A percentile compares a stretch with the other conserved stretches of the same genome.
Conservation (phyloP, 2,888 invertebrate species). For the Auanema freiburgensis region DNA sequence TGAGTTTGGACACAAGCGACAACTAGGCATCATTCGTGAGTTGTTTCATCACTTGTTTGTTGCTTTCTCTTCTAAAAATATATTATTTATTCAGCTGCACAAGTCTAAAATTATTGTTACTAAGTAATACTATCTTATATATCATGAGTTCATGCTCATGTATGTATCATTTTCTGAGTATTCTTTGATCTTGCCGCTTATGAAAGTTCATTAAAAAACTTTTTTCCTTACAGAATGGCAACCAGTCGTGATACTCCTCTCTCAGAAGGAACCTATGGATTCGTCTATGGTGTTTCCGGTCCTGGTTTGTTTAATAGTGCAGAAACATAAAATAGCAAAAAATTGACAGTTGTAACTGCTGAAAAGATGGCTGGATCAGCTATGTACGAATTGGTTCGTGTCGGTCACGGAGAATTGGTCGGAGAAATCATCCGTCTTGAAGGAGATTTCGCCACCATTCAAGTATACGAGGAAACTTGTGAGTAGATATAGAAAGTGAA, state of each 20-base stretch:
- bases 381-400: slow-evolving; percentile 99
- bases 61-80: too few relatives aligned
- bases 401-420: slow-evolving; percentile 94
- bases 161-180: neutral
- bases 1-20: slow-evolving; percentile 4
- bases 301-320: slow-evolving; percentile 74
- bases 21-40: too few relatives aligned
- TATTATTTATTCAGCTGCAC: too few relatives aligned
- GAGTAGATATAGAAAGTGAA: slow-evolving; percentile 35
- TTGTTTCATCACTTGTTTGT: too few relatives aligned
- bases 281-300: slow-evolving; percentile 95
- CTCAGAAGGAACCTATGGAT: slow-evolving; percentile 75
- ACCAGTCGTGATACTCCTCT: slow-evolving; percentile 18
- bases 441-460: slow-evolving; percentile 99
- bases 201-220: too few relatives aligned
- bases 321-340: slow-evolving; percentile 6
- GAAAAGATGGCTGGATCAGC: slow-evolving; percentile 94
- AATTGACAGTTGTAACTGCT: slow-evolving; percentile 86
- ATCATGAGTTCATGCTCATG: slow-evolving; percentile 1
- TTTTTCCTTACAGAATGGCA: slow-evolving; percentile 9
- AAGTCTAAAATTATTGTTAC: too few relatives aligned
- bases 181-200: too few relatives aligned
- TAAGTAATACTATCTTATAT: neutral
- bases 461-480: slow-evolving; percentile 77
- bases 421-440: slow-evolving; percentile 99